A percentile compares a stretch with the other conserved stretches of the same genome.
Evolutionary conservation across 2,888 invertebrate genomes (phyloP).

Genomic region (Lochmaea capreae): DNA sequence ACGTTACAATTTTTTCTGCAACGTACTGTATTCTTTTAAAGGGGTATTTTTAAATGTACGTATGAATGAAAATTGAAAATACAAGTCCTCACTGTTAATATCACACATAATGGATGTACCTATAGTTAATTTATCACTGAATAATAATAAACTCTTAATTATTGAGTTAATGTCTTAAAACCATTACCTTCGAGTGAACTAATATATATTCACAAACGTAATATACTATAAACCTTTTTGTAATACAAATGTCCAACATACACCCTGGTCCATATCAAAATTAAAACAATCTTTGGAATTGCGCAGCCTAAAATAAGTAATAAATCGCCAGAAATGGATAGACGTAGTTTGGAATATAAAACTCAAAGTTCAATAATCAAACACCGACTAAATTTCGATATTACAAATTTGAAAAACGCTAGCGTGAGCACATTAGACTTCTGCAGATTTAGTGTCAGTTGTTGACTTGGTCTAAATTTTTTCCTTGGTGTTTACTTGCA

Average conservation of each 20-base stretch:
- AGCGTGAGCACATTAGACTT: too few relatives aligned
- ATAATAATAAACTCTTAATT: neutral
- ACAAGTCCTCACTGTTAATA: too few relatives aligned
- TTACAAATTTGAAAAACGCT: neutral
- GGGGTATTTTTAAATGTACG: neutral
- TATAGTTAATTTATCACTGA: too few relatives aligned
- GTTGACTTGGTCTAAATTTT: too few relatives aligned
- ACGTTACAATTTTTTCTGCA: neutral
- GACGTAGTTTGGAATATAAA: neutral
- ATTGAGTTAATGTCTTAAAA: neutral
- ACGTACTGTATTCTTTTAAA: neutral
- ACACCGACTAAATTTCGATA: neutral
- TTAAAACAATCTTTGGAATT: slow-evolving; percentile 19
- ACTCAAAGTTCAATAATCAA: neutral
- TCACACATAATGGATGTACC: too few relatives aligned
- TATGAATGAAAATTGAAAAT: too few relatives aligned
- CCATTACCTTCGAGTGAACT: neutral
- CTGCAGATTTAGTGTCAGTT: too few relatives aligned
- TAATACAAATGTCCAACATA: neutral
- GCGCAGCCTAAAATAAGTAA: slow-evolving; percentile 9
- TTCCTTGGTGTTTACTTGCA: too few relatives aligned
- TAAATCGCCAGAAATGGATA: neutral
- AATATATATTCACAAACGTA: neutral
- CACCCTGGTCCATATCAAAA: slow-evolving; percentile 12
- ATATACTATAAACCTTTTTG: neutral